Percentiles rank a stretch among this genome's conserved stretches.
These are phyloP conservation scores for Hystrix brachyura DNA, from an alignment of 2,113 vertebrate genomes.

Conservation along the genomic window DNA sequence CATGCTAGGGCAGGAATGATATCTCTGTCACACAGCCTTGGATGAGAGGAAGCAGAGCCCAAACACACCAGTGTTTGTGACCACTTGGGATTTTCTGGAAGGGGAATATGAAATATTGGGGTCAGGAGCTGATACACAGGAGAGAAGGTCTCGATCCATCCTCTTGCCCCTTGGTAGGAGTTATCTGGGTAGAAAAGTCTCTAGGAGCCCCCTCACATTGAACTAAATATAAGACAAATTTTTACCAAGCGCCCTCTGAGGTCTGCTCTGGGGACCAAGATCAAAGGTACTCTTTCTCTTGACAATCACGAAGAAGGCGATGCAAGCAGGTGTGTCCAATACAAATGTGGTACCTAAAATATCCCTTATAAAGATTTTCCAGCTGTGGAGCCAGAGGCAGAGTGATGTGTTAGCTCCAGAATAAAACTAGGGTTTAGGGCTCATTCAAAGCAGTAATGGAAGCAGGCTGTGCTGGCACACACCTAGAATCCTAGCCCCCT, in stretches of 20 bases:
- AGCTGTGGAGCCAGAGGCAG: neutral
- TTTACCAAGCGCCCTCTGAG: neutral
- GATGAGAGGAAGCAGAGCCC: no score
- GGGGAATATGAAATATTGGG: neutral
- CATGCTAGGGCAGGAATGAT: neutral
- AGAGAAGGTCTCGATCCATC: neutral
- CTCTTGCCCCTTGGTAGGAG: neutral
- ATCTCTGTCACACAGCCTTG: neutral
- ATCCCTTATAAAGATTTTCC: neutral
- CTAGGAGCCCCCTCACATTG: neutral
- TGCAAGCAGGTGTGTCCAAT: neutral
- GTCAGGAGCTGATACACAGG: neutral
- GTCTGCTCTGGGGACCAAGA: neutral
- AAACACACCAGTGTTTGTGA: neutral
- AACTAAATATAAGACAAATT: neutral
- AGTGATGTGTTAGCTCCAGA: neutral
- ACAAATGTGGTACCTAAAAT: neutral
- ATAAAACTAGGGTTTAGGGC: neutral
- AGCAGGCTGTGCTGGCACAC: neutral
- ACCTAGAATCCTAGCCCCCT: neutral
- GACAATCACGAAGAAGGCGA: neutral
- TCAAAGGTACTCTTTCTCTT: neutral
- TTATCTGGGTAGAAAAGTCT: neutral
- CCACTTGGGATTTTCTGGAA: neutral
- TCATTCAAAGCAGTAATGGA: neutral